Base-by-base conservation (phyloP, 2,888 invertebrate species). In the Tenthredo scrophulariae region DNA sequence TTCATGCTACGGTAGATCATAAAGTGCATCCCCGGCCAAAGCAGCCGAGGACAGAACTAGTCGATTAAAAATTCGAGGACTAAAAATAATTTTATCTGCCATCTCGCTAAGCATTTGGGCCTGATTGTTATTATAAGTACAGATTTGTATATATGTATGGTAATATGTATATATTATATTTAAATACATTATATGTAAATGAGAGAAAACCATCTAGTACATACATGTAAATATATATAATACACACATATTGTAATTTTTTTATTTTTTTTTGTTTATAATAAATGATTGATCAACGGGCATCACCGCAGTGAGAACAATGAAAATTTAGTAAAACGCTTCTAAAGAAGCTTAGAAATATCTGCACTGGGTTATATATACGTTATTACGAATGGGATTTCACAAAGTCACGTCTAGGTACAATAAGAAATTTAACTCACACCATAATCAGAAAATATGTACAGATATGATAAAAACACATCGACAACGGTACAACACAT, bases 401-500 rank as follows among this genome's bases (percentile, higher is more conserved):
- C 86, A 87, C 86, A 86, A 86, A 88, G 86, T 77, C 77, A 89
- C 88, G 87, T 90, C 89, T 89, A 90, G 88, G 86, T 89, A 91
- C 91, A 91, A 89, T 90, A 88, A 90, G 87, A 91, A 89, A 91
- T 90, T 88, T 89, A 88, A 92, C 89, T 92, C 91, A 93, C 92
- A 92, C 91, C 88, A 91, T 92, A 92, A 91, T 91, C 88, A 91
- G 90, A 91, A 88, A 91, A 80, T 80, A 65, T 62, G n/a, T 62
- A 87, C 86, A 85, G 70, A 85, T 85, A 87, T 86, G 87, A 88
- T 86, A 87, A 88, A 90, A 92, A 92, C 90, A 92, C 92, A 93
- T 92, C 91, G 93, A 93, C 91, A 93, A 93, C 93, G 93, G 93
- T 92, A 93, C 93, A 93, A 93, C 88, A 89, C 93, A 93, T 93